Evolutionary conservation across 2,888 invertebrate species (phyloP).

Genomic region (Morpho helenor): DNA sequence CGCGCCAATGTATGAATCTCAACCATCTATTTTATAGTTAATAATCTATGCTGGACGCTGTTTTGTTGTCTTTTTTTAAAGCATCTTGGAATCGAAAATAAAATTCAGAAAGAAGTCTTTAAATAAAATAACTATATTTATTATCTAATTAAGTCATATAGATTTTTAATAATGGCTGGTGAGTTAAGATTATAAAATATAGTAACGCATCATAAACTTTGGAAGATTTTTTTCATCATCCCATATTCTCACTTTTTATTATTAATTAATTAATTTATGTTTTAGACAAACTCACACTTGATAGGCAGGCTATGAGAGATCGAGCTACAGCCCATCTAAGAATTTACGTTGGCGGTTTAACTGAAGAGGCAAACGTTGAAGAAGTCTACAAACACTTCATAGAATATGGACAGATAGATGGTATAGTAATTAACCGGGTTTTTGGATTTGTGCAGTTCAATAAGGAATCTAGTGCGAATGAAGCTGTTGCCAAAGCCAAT

Average conservation of each 20-base stretch:
- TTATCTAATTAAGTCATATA: no score
- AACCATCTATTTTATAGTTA: no score
- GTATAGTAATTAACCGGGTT: conserved; percentile 85
- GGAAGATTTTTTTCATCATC: no score
- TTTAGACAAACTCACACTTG: conserved; percentile 63
- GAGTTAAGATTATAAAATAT: no score
- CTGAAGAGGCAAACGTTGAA: conserved; percentile 80
- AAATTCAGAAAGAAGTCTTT: no score
- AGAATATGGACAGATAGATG: conserved; percentile 84
- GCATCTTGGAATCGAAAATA: no score
- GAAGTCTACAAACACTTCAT: conserved; percentile 88
- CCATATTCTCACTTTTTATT: background rate
- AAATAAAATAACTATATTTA: no score
- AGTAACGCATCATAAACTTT: no score
- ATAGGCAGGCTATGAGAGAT: conserved; percentile 82
- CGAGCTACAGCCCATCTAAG: conserved; percentile 86
- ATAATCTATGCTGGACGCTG: no score
- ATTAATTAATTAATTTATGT: conserved; percentile 23
- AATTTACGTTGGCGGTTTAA: conserved; percentile 90
- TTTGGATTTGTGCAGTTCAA: conserved; percentile 95
- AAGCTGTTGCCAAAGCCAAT: conserved; percentile 85
- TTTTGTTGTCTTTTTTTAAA: no score
- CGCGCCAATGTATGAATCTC: no score
- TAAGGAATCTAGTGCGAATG: conserved; percentile 84
- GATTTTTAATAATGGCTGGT: background rate